Percentiles rank a stretch among this genome's conserved stretches.
Evolutionary conservation across 2,113 vertebrate species (phyloP).

Genomic region (Anser brachyrhynchus): DNA sequence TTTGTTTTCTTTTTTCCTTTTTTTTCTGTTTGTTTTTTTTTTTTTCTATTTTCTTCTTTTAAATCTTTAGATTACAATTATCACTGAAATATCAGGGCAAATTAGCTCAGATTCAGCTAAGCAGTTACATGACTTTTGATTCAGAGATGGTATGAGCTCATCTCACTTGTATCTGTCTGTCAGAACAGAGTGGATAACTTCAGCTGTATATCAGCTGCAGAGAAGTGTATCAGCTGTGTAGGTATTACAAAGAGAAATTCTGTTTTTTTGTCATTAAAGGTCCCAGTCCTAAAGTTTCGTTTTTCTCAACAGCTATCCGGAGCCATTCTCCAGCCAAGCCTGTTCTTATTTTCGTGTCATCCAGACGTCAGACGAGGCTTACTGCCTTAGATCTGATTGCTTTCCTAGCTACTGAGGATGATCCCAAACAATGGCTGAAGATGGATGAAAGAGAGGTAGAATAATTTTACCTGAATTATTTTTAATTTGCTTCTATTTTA

Average conservation of each 20-base stretch:
- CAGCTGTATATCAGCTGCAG: not conserved
- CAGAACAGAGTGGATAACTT: not conserved
- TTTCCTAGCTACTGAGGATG: slow-evolving; percentile 94
- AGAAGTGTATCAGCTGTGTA: not conserved
- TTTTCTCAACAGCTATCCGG: slow-evolving; percentile 87
- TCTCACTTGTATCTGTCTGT: not conserved
- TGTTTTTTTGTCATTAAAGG: not conserved
- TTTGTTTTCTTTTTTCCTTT: not conserved
- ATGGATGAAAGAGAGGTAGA: slow-evolving; percentile 97
- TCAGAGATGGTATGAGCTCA: not conserved
- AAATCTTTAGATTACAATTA: not conserved
- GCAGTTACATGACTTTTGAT: not conserved
- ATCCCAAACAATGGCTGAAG: slow-evolving; percentile 98
- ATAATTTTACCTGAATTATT: not conserved
- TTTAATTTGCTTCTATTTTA: not conserved
- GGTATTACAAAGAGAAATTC: not conserved
- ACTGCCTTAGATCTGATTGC: slow-evolving; percentile 97
- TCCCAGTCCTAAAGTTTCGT: slow-evolving; percentile 18
- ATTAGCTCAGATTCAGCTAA: not conserved
- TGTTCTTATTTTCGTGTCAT: slow-evolving; percentile 97
- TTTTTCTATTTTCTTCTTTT: not conserved
- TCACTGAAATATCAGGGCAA: not conserved
- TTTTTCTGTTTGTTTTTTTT: not conserved
- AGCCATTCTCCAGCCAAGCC: slow-evolving; percentile 97
- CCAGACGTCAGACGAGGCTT: slow-evolving; percentile 94